Evolutionary conservation across 2,797 vertebrate species (phyloP).

Genomic region (Cuculus canorus): DNA sequence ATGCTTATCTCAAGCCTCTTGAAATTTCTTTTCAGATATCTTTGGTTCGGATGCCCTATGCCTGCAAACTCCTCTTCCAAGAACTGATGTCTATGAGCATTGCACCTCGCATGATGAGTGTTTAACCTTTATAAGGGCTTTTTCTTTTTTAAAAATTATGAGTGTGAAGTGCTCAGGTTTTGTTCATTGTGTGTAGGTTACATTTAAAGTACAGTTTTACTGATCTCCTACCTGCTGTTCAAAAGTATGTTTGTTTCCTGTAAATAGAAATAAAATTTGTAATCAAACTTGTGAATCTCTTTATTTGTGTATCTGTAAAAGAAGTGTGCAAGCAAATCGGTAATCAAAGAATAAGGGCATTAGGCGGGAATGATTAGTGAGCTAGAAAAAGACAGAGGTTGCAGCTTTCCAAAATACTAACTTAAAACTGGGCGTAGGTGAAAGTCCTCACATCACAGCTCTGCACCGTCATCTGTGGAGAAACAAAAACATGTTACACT

Average conservation of each 20-base stretch:
- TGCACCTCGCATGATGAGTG: conserved; percentile 97
- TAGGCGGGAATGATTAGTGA: conserved; percentile 52
- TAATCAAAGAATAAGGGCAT: conserved; percentile 31
- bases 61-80: conserved; percentile 97
- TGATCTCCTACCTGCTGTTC: conserved; percentile 30
- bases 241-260: conserved; percentile 69
- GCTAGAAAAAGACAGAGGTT: conserved; percentile 50
- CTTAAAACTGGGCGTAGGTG: conserved; percentile 11
- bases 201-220: conserved; percentile 51
- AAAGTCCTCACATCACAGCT: conserved; percentile 68
- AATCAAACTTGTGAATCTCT: conserved; percentile 59
- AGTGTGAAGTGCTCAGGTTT: not conserved
- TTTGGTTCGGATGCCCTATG: conserved; percentile 95
- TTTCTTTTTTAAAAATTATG: not conserved
- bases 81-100: conserved; percentile 99
- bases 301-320: conserved; percentile 59
- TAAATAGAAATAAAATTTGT: conserved; percentile 81
- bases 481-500: conserved; percentile 49
- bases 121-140: conserved; percentile 66
- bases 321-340: conserved; percentile 45
- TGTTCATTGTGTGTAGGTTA: not conserved
- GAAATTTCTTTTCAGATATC: conserved; percentile 86
- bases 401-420: conserved; percentile 40
- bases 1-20: not conserved
- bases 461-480: conserved; percentile 73